phyloP scores from a whole-genome alignment of 2,797 vertebrate species.

The Muscicapa comitata region DNA sequence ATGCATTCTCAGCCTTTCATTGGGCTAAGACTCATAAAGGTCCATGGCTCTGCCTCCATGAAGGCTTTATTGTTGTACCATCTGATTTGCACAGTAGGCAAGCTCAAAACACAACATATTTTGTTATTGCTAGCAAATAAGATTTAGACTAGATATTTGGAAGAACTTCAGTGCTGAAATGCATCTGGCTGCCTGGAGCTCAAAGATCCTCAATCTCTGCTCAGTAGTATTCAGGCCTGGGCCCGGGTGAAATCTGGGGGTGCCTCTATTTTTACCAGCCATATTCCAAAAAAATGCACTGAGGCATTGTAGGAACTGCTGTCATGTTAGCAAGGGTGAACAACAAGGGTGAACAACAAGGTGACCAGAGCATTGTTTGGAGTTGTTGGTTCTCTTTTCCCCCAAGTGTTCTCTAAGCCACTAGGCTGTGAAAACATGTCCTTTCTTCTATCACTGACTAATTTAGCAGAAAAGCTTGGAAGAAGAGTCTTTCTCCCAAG shows the following conservation, averaged over 20 bases:
- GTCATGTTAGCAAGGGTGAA: not conserved
- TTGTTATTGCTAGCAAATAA: not conserved
- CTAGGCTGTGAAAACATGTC: rapidly evolving
- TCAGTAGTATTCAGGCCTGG: not conserved
- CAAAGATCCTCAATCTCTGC: not conserved
- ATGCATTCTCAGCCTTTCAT: not conserved
- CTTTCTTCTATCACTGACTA: not conserved
- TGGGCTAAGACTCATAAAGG: not conserved
- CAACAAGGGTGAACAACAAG: not conserved
- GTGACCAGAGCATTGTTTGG: not conserved
- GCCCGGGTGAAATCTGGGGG: not conserved
- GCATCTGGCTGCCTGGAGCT: not conserved
- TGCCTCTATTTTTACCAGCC: not conserved
- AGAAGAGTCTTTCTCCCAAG: not conserved
- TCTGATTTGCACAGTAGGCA: not conserved
- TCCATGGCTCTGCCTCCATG: not conserved
- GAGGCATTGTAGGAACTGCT: not conserved
- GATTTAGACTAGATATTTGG: not conserved
- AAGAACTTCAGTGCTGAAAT: not conserved
- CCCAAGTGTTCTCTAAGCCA: not conserved
- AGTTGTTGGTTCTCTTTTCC: not conserved
- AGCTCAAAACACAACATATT: not conserved
- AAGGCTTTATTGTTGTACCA: not conserved
- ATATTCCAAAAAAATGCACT: not conserved
- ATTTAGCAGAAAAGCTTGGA: not conserved